Evolutionary conservation across 1,140 invertebrate genomes (phyloP), one percentile per base, ranked within the genome.

Genomic region (Nasonia giraulti): DNA sequence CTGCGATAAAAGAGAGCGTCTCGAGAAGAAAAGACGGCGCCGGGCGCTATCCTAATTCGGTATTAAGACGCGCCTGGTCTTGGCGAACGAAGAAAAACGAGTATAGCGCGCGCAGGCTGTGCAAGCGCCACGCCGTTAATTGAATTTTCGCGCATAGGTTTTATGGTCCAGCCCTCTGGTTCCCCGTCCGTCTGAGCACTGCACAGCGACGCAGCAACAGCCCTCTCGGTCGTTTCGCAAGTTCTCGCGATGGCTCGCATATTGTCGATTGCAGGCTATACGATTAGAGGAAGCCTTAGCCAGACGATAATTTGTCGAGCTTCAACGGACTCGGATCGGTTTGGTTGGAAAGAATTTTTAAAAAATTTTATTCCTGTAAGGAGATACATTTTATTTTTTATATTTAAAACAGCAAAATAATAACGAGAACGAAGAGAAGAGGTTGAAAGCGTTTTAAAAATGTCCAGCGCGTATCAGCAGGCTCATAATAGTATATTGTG

Each of bases 1-100:
- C 66, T 69, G 23, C 37, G n/a, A 80, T 80, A 80, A 80, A 31
- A 80, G 37, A 80, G 66, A 71, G 40, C 66, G n/a, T 37, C 68
- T 11, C 14, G 31, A 37, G 73, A 50, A 27, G 20, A 44, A 82
- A 55, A 82, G 76, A 84, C 47, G 8, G n/a, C 7, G 3, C 20
- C 40, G 4, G 17, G 80, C 66, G 17, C n/a, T 50, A 47, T 66
- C 88, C 85, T 89, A 88, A 77, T 77, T 77, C n/a, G 8, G 20
- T 17, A 77, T 50, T 77, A 77, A 77, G 44, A 40, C 73, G 73
- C 37, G 73, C 37, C 37, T 37, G 73, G 37, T 37, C 37, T 75
- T 12, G 73, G 20, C 20, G 23, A 71, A 71, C 55, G 69, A 71
- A 71, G 69, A 71, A 71, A 71, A 31, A 71, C 31, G 68, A 69